phyloP scores from a whole-genome alignment of 2,888 invertebrate species.

The Drosophila flavopinicola region DNA sequence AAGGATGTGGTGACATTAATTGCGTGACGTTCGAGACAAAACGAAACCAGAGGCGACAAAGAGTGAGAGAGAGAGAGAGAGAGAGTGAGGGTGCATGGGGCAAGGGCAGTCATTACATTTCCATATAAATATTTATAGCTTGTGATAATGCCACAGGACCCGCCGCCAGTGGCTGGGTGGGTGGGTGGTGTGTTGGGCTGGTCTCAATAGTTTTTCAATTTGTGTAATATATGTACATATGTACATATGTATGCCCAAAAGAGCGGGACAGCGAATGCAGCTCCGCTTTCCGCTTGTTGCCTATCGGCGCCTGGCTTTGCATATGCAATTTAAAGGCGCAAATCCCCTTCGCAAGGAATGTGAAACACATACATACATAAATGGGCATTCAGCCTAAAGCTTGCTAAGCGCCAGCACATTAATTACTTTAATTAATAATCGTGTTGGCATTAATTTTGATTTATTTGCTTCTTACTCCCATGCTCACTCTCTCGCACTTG shows the following conservation, averaged over 20 bases:
- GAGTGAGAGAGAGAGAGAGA: not conserved
- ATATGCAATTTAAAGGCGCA: slow-evolving; percentile 65
- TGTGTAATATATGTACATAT: slow-evolving; percentile 42
- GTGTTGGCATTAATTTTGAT: slow-evolving; percentile 75
- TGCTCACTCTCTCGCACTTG: not conserved
- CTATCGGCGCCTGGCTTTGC: slow-evolving; percentile 60
- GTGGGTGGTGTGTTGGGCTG: not conserved
- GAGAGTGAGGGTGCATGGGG: not conserved
- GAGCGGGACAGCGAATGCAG: slow-evolving; percentile 40
- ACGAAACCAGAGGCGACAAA: no score
- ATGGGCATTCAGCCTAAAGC: slow-evolving; percentile 28
- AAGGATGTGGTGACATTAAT: slow-evolving; percentile 80
- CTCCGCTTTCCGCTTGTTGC: not conserved
- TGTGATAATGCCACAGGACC: slow-evolving; percentile 69
- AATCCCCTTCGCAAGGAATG: slow-evolving; percentile 50
- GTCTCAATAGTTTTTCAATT: slow-evolving; percentile 79
- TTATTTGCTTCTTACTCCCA: slow-evolving; percentile 43
- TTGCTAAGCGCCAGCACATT: slow-evolving; percentile 55
- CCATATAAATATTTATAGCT: slow-evolving; percentile 80
- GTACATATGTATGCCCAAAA: not conserved
- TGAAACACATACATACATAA: slow-evolving; percentile 49
- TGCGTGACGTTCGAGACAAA: slow-evolving; percentile 63
- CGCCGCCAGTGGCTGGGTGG: slow-evolving; percentile 1
- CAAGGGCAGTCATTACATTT: slow-evolving; percentile 71
- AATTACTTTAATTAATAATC: slow-evolving; percentile 80